Evolutionary conservation across 2,797 vertebrate genomes (phyloP), one percentile per base, ranked within the genome.

Genomic region (Oceanodroma leucorhoa): DNA sequence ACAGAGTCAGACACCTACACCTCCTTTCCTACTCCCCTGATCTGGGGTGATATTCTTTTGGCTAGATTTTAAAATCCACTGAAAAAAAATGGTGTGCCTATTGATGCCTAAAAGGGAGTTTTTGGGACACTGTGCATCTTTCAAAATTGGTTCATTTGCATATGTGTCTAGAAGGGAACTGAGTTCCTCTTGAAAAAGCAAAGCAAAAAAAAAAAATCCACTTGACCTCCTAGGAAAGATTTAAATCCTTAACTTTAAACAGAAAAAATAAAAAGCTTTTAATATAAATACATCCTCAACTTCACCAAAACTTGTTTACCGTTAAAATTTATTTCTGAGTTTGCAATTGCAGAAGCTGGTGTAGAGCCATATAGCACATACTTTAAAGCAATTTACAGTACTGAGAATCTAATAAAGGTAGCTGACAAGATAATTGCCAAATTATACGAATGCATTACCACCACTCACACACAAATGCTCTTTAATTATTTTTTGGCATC

Each of bases 401-500:
- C 67, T 76, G 76, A 87, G 76, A 80, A 91, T 85, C 93, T 95
- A 96, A 95, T 90, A 94, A 95, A 97, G 81, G 65, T 90, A 90
- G 92, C 57, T 97, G 95, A 96, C 93, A 96, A 87, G 95, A 94
- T 96, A 96, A 96, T 95, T 94, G 96, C 86, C 94, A 87, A 96
- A 97, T 97, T 92, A 97, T 95, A 81, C 85, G 72, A 87, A 86
- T 45, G 61, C 64, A 79, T 91, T 95, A 82, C 85, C 91, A 92
- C 86, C 66, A 43, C 70, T 71, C 13, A 2, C 83, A 84, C 80
- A 94, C 69, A 95, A 83, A 82, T 60, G 83, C 84, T 88, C 66
- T 94, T 97, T 96, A 91, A 97, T 96, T 97, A 81, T 90, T 96
- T 97, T 91, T 96, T 97, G 95, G 96, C 96, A 94, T 94, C 55